Percentiles rank a stretch among this genome's conserved stretches.
Evolutionary conservation across 1,140 invertebrate genomes (phyloP).

Genomic region (Eurosta solidaginis): DNA sequence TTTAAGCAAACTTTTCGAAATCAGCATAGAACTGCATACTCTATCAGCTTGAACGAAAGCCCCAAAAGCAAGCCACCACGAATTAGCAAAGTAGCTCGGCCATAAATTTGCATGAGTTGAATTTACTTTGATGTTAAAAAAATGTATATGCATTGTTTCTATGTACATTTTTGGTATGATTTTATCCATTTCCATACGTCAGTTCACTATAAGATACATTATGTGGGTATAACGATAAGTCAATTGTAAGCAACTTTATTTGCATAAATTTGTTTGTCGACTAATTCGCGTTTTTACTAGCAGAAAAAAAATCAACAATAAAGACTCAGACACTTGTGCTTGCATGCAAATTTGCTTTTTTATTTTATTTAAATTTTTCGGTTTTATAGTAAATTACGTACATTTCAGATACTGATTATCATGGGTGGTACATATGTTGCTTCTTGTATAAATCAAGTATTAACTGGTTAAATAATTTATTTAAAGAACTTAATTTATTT

Average conservation of each 20-base stretch:
- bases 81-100: too few relatives aligned
- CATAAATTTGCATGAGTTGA: too few relatives aligned
- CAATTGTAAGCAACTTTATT: background rate
- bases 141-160: too few relatives aligned
- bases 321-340: background rate
- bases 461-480: background rate
- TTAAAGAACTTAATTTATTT: conserved; percentile 5
- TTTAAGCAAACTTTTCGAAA: too few relatives aligned
- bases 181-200: too few relatives aligned
- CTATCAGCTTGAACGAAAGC: too few relatives aligned
- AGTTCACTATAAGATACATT: too few relatives aligned
- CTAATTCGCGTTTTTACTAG: background rate
- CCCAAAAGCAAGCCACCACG: too few relatives aligned
- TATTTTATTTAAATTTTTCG: background rate
- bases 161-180: too few relatives aligned
- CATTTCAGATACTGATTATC: background rate
- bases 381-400: background rate
- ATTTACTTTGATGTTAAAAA: too few relatives aligned
- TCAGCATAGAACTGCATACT: too few relatives aligned
- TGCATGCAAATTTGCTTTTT: background rate
- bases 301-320: background rate
- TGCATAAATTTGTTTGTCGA: conserved; percentile 23
- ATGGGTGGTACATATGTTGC: background rate
- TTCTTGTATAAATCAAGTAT: background rate
- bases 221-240: background rate